A percentile compares a stretch with the other conserved stretches of the same genome.
These are phyloP conservation scores for Aldabrachelys gigantea DNA, from an alignment of 2,113 vertebrate genomes.

Conservation along the genomic window DNA sequence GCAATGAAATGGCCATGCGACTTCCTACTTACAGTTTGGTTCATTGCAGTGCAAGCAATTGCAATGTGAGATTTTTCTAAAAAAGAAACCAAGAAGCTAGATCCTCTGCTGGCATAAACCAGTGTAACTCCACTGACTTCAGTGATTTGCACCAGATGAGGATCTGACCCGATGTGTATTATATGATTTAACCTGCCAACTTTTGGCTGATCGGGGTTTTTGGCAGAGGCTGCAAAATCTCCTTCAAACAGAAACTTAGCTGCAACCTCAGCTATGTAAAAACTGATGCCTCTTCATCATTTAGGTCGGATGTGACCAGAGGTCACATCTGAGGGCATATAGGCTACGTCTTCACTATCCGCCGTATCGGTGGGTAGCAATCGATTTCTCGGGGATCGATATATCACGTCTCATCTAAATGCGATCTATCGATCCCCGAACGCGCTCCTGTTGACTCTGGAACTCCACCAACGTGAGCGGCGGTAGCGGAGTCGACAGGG, in stretches of 20 bases:
- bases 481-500: no score
- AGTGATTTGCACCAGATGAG: not conserved
- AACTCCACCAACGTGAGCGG: no score
- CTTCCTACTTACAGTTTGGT: not conserved
- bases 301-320: not conserved
- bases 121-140: not conserved
- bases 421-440: no score
- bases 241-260: not conserved
- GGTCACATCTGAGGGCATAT: not conserved
- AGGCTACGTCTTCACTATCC: no score
- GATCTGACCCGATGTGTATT: not conserved
- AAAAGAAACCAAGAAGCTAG: not conserved
- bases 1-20: not conserved
- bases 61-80: not conserved
- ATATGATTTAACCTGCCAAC: not conserved
- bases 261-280: not conserved
- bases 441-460: no score
- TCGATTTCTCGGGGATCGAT: no score
- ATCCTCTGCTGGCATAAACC: not conserved
- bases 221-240: not conserved
- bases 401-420: no score
- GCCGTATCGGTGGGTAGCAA: no score
- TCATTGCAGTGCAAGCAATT: not conserved
- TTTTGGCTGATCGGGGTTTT: not conserved
- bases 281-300: not conserved